Evolutionary conservation across 2,888 invertebrate species (phyloP), one percentile per base, ranked within the genome.

Genomic region (Sialis fuliginosa): DNA sequence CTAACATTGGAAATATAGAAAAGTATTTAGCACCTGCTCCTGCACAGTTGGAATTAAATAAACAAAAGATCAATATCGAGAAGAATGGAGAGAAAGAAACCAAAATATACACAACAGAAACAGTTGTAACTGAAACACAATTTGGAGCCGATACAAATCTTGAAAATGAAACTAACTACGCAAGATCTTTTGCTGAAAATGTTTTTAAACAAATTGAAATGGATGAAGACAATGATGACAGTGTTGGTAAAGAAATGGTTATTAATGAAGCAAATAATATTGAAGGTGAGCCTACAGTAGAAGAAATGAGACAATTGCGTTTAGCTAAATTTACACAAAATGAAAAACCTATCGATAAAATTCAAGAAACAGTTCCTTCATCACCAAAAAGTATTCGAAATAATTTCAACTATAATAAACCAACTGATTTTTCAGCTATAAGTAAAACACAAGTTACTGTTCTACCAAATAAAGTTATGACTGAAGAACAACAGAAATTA

Each of bases 401-500:
- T 22, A 22, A 22, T 22, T 22, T 22, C 22, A 22, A 22, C 22
- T 22, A 22, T 22, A 22, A 22, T 22, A 22, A 22, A 22, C 22
- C 22, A 4, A 22, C 22, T 22, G 22, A 22, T 22, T 22, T 22
- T 22, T 22, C 22, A 22, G 22, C 22, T 22, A 22, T 22, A 22
- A 22, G 22, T 22, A 22, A 22, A 22, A 22, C 22, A 22, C 22
- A 22, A 22, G 22, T 22, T 22, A 22, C 22, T 22, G 22, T 22
- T 22, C 22, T 2, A 22, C 6, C 45, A 6, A 47, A 42, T 42
- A 47, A 42, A 42, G 22, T 47, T 34, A 31, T 47, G 35, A 40
- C 47, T 4, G 67, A 73, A 53, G 75, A 77, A 55, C 72, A 72
- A 56, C 73, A 74, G 57, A 71, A 71, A 58, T 63, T 82, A 32